Evolutionary conservation across 2,888 invertebrate species (phyloP).

Genomic region (Torymus auratus): DNA sequence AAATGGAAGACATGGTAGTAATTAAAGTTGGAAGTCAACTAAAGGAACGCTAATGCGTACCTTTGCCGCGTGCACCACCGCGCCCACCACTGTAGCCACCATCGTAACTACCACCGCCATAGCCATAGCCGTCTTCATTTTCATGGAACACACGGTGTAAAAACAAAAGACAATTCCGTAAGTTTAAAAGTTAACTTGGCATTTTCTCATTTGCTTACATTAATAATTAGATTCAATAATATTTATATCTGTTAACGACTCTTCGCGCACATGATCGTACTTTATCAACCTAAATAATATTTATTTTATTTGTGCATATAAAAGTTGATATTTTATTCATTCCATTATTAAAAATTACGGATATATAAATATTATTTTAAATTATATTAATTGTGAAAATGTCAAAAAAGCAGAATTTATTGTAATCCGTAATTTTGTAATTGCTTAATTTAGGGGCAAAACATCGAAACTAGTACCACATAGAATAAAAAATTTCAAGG

Average conservation of each 20-base stretch:
- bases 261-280: conserved; percentile 57
- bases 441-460: not conserved
- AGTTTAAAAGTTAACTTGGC: conserved; percentile 48
- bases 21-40: conserved; percentile 65
- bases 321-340: conserved; percentile 19
- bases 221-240: conserved; percentile 32
- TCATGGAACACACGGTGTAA: conserved; percentile 76
- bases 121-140: conserved; percentile 84
- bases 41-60: conserved; percentile 81
- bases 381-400: conserved; percentile 8
- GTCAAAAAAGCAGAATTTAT: too few species aligned
- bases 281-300: conserved; percentile 33
- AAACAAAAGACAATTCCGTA: conserved; percentile 63
- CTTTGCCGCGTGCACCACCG: conserved; percentile 91
- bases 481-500: conserved; percentile 14
- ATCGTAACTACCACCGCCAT: conserved; percentile 92
- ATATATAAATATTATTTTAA: conserved; percentile 11
- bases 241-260: conserved; percentile 34
- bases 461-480: conserved; percentile 20
- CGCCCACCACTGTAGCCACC: conserved; percentile 92
- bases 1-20: conserved; percentile 47
- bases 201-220: conserved; percentile 31
- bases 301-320: conserved; percentile 16
- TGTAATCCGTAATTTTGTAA: conserved; percentile 33
- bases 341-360: conserved; percentile 13